Base-by-base conservation (phyloP, 2,113 vertebrate species). In the Platycercus adscitus region DNA sequence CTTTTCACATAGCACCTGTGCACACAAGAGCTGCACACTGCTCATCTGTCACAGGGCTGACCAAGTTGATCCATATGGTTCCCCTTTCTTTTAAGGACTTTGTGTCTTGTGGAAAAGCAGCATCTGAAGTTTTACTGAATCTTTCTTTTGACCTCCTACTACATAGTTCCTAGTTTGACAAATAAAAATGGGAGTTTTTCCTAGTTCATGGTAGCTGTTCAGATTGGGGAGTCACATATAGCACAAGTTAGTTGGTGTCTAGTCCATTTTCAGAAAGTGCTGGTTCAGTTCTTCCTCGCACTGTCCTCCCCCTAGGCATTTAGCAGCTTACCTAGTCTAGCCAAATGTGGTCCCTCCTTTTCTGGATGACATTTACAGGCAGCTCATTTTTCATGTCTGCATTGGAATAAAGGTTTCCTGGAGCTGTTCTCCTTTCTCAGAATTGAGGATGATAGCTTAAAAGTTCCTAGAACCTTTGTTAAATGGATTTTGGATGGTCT, bases 381-480 rank as follows among this genome's bases (percentile, higher is more conserved):
- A 85, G 75, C 13, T 92, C 37, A 41, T 85, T 92, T 95, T 60
- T 76, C 25, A 75, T 35, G 26, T 76, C 24, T 28, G 20, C 3
- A 1, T 9, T 69, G 66, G 41, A 95, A 76, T 5, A 81, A 33
- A 78, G 46, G 53, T 91, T 96, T 96, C 64, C 49, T 84, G 43
- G 44, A 92, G 70, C 28, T 43, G 10, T 50, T 94, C 66, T 68
- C 37, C 37, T 68, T 58, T 89, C 47, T 80, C 53, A 91, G 71
- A 82, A 82, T 73, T 89, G 58, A 88, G 26, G 10, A 71, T 71
- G 78, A 89, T 46, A 72, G n/a, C 44, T 86, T 63, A 89, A 91
- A 93, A 65, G 25, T 91, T 93, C 71, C 37, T 60, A 65, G 26
- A 87, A 28, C 14, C 18, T 82, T 90, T 82, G 26, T 56, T 88